phyloP scores from a whole-genome alignment of 2,113 vertebrate species.

The Xerus inauris region DNA sequence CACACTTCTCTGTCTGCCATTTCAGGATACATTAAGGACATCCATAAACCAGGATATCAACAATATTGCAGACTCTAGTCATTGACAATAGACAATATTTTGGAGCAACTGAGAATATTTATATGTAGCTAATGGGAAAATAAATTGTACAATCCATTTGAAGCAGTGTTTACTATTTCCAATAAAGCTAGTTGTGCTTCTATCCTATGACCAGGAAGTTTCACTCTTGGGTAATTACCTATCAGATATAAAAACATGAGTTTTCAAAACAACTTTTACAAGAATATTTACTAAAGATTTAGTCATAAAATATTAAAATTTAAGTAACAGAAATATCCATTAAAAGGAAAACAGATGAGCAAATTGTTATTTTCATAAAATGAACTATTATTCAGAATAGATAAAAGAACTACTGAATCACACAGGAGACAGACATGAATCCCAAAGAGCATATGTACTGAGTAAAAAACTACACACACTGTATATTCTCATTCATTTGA shows the following conservation, averaged over 20 bases:
- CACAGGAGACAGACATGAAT: not conserved
- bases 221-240: not conserved
- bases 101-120: not conserved
- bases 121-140: not conserved
- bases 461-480: not conserved
- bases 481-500: not conserved
- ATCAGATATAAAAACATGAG: not conserved
- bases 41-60: not conserved
- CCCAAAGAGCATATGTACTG: not conserved
- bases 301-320: not conserved
- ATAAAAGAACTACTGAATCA: not conserved
- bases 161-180: not conserved
- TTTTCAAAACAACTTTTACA: not conserved
- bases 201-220: not conserved
- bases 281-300: not conserved
- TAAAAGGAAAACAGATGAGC: not conserved
- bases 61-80: not conserved
- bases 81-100: not conserved
- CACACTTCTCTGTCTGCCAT: not conserved
- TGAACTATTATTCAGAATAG: constrained; percentile 3
- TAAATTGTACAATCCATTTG: not conserved
- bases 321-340: not conserved
- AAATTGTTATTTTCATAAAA: not conserved
- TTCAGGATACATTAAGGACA: not conserved
- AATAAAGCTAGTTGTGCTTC: not conserved